Conservation (phyloP, 2,888 invertebrate genomes). For the Heliconius aoede region DNA sequence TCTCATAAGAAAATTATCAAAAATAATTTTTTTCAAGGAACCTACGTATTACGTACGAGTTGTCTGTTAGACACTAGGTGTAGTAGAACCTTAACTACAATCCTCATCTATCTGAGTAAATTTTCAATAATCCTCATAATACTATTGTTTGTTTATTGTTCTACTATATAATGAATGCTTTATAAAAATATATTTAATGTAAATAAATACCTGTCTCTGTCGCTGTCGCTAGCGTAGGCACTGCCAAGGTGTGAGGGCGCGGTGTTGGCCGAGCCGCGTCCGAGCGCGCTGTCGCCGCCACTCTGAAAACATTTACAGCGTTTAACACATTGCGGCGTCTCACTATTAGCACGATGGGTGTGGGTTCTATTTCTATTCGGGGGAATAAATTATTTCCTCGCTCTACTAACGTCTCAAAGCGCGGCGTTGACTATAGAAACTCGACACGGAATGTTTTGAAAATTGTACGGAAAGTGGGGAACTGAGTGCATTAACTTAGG, state of each 20-base stretch:
- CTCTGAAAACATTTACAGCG: slow-evolving; percentile 54
- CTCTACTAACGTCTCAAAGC: background rate
- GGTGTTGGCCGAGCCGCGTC: slow-evolving; percentile 62
- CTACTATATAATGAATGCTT: no score
- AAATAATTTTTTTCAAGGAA: no score
- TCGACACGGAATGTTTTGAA: background rate
- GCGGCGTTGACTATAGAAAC: background rate
- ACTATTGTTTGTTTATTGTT: no score
- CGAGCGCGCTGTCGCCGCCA: slow-evolving; percentile 65
- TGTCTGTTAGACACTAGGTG: no score
- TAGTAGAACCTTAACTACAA: no score
- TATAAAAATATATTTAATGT: background rate
- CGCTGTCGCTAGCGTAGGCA: slow-evolving; percentile 74
- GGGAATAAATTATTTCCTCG: background rate
- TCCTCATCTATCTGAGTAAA: no score
- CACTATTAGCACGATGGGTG: no score
- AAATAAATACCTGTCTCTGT: slow-evolving; percentile 55
- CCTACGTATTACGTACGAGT: no score
- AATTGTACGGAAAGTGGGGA: background rate
- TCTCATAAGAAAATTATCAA: no score
- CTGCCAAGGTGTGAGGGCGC: slow-evolving; percentile 68
- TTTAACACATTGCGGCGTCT: background rate
- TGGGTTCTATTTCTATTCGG: background rate
- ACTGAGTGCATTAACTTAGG: no score
- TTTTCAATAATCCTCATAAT: no score